A percentile compares a stretch with the other conserved stretches of the same genome.
Conservation (phyloP, 2,113 vertebrate species). For the Pholis gunnellus region DNA sequence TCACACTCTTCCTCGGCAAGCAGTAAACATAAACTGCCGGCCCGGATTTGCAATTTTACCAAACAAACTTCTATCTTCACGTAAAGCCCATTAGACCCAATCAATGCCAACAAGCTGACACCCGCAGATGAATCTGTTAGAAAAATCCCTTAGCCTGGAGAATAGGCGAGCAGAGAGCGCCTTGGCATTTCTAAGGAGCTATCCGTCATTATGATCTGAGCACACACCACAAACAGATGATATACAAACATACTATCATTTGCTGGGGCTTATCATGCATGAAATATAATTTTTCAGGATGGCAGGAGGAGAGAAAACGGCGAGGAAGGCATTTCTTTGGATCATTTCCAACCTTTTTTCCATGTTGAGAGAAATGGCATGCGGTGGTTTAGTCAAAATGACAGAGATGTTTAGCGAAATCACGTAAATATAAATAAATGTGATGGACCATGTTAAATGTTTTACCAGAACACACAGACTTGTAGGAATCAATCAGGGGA, state of each 20-base stretch:
- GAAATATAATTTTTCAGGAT: slow-evolving; percentile 73
- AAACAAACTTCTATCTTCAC: slow-evolving; percentile 62
- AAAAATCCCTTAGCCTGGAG: slow-evolving; percentile 64
- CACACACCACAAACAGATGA: slow-evolving; percentile 68
- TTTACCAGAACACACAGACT: slow-evolving; percentile 30
- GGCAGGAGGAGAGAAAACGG: slow-evolving; percentile 36
- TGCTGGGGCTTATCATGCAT: slow-evolving; percentile 70
- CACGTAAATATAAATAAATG: slow-evolving; percentile 1
- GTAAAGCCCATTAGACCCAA: slow-evolving; percentile 68
- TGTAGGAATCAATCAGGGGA: slow-evolving; percentile 1
- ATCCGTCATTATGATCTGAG: slow-evolving; percentile 76
- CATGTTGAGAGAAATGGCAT: slow-evolving; percentile 39
- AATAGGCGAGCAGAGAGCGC: slow-evolving; percentile 44
- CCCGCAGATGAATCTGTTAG: slow-evolving; percentile 67
- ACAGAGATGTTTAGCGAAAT: slow-evolving; percentile 34
- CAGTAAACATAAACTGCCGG: slow-evolving; percentile 66
- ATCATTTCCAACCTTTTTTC: slow-evolving; percentile 26
- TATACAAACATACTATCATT: slow-evolving; percentile 77
- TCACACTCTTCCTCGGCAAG: slow-evolving; percentile 39
- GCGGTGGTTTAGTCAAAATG: slow-evolving; percentile 38
- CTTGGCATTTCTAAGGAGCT: slow-evolving; percentile 68
- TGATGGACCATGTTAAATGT: slow-evolving; percentile 18
- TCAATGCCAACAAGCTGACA: slow-evolving; percentile 75
- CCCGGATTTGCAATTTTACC: slow-evolving; percentile 67
- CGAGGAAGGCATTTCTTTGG: slow-evolving; percentile 40